Conservation (phyloP, 1,140 invertebrate species). For the Neelides sp. region DNA sequence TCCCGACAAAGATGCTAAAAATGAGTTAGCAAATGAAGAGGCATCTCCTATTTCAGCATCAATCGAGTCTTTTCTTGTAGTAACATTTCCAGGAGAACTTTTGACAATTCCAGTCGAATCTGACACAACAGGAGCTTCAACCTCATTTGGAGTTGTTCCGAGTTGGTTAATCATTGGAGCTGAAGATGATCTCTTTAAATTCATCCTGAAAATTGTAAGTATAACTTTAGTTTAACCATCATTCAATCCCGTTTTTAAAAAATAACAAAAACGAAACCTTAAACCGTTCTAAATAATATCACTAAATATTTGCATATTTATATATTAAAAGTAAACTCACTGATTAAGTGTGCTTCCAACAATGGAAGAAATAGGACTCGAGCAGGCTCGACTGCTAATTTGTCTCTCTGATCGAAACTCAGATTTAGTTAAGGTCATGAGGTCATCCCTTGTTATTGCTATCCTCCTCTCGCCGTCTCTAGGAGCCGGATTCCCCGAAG, state of each 20-base stretch:
- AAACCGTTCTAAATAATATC: background rate
- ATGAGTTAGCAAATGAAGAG: constrained; percentile 11
- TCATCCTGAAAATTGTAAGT: constrained; percentile 17
- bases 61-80: background rate
- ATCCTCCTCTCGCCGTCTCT: too few species aligned
- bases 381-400: constrained; percentile 15
- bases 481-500: too few species aligned
- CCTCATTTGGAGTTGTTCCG: constrained; percentile 9
- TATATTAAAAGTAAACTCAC: constrained; percentile 11
- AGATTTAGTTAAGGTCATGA: too few species aligned
- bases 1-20: constrained; percentile 22
- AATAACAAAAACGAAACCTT: background rate
- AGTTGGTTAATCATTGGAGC: constrained; percentile 31
- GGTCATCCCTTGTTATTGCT: too few species aligned
- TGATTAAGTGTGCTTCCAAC: constrained; percentile 25
- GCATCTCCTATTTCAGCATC: constrained; percentile 14
- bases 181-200: constrained; percentile 30
- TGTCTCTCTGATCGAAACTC: too few species aligned
- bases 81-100: background rate
- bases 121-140: background rate
- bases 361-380: constrained; percentile 28
- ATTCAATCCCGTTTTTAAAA: too few species aligned
- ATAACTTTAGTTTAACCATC: background rate
- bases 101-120: background rate
- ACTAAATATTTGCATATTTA: background rate